Conservation (phyloP, 2,113 vertebrate genomes). For the Apaloderma vittatum region DNA sequence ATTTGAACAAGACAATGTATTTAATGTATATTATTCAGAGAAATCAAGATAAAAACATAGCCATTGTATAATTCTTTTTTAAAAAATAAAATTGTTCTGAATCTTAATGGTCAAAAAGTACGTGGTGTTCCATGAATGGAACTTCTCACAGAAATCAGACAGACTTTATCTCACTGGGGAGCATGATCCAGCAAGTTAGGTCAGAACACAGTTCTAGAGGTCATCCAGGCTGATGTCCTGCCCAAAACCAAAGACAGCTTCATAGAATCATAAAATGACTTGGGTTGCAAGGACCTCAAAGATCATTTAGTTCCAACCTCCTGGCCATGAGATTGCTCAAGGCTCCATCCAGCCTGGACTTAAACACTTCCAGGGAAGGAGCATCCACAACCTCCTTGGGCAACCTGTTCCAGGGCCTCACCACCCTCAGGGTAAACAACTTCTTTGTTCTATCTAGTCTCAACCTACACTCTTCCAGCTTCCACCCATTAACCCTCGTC, state of each 20-base stretch:
- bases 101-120: not conserved
- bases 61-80: not conserved
- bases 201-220: not conserved
- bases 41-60: not conserved
- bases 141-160: not conserved
- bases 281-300: too few species aligned
- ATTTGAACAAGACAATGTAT: not conserved
- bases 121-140: accelerated
- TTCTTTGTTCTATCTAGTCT: too few species aligned
- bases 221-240: not conserved
- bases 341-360: too few species aligned
- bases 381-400: too few species aligned
- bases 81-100: not conserved
- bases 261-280: not conserved
- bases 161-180: not conserved
- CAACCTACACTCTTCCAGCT: too few species aligned
- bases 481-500: too few species aligned
- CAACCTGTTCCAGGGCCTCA: too few species aligned
- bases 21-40: not conserved
- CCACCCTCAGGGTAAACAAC: too few species aligned
- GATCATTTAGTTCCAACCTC: too few species aligned
- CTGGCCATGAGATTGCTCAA: too few species aligned
- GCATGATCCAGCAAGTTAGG: not conserved
- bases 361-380: too few species aligned
- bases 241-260: not conserved